Evolutionary conservation across 1,140 invertebrate species (phyloP), one percentile per base, ranked within the genome.

Genomic region (Camponotus vicinus): DNA sequence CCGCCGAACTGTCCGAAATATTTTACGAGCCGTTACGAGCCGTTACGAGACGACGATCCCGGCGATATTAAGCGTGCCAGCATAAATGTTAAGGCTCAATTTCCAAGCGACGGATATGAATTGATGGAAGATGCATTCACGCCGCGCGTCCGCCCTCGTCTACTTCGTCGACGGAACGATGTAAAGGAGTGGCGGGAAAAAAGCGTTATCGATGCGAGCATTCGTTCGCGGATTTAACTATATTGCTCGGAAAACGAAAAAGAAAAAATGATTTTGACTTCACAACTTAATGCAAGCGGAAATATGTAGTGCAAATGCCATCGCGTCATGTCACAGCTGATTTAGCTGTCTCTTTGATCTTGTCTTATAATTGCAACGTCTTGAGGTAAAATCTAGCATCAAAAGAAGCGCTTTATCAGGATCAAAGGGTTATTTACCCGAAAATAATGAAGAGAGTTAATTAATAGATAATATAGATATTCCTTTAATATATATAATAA

Each of bases 11-110:
- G 83, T 85, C 71, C 83, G 75, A 85, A 79, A 77, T 83, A 75
- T 83, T 83, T 83, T 75, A 83, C 79, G 79, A 75, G 55, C 40
- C n/a, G 79, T 83, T 75, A 83, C 79, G 79, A 75, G 55, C 40
- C n/a, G 79, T 73, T 63, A 61, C 55, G 55, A 66, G 79, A 21
- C 79, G 80, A 63, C 55, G 70, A 55, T 15, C 70, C 49, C 64
- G 77, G 34, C 34, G 77, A 69, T 64, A 80, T 80, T 80, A 70
- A 80, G 64, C 77, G 64, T 80, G 77, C 69, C 77, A 70, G 77
- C 77, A 49, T 66, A 34, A 80, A 80, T 80, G 77, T 73, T 82
- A 82, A 71, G 79, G 67, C 79, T 82, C 52, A 82, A 82, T 82
- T 82, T 82, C 55, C 79, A 82, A 40, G 27, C 67, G 79, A 82